Conservation (phyloP, 2,113 vertebrate genomes). For the Oryctolagus cuniculus region DNA sequence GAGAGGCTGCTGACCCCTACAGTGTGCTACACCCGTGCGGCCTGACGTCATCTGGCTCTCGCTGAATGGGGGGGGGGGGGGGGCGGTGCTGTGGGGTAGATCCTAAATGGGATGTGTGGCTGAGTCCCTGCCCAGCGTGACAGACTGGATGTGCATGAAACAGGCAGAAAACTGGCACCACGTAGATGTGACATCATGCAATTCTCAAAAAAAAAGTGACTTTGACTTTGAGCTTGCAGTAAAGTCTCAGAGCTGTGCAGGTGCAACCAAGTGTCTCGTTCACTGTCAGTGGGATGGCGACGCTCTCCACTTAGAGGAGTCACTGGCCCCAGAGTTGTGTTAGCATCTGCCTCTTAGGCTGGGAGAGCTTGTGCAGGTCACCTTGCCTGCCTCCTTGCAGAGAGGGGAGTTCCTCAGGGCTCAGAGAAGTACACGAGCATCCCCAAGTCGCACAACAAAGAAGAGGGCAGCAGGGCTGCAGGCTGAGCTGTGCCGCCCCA, state of each 20-base stretch:
- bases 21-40: rapidly evolving
- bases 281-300: background rate
- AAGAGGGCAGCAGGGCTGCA: background rate
- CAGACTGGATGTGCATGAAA: slow-evolving; percentile 23
- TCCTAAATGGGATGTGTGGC: background rate
- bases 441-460: background rate
- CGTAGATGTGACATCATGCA: background rate
- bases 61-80: background rate
- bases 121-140: background rate
- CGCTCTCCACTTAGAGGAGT: background rate
- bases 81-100: background rate
- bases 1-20: background rate
- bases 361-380: background rate
- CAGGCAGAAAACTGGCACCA: background rate
- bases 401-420: background rate
- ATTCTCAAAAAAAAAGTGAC: background rate
- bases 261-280: background rate
- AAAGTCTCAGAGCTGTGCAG: background rate
- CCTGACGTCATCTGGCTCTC: background rate
- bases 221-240: background rate
- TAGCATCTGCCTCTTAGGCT: background rate
- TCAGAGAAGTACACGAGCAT: background rate
- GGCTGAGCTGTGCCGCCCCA: background rate
- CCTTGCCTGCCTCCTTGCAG: background rate
- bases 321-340: background rate